Conservation (phyloP, 2,888 invertebrate species). For the Cerastis rubricosa region DNA sequence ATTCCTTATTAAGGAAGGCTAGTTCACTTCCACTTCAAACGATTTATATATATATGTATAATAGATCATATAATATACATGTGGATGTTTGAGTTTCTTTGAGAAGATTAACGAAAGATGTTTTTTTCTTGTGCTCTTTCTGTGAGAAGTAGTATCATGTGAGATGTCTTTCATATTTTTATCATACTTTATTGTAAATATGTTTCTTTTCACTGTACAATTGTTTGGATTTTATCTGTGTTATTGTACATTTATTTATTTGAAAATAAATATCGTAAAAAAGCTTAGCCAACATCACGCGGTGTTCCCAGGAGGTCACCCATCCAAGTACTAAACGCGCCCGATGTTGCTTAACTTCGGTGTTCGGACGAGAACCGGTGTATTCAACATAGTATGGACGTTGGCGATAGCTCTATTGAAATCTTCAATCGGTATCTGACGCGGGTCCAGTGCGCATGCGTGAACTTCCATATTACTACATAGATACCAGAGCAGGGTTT, state of each 20-base stretch:
- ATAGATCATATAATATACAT: no score
- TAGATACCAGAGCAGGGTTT: neutral
- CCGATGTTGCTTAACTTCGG: constrained; percentile 89
- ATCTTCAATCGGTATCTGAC: fast-evolving
- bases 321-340: constrained; percentile 89
- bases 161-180: no score
- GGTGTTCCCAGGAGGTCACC: constrained; percentile 88
- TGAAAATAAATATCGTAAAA: no score
- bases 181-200: no score
- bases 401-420: constrained; percentile 54
- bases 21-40: neutral
- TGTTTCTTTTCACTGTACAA: no score
- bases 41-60: no score
- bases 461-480: neutral
- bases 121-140: no score
- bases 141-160: no score
- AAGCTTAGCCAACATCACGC: constrained; percentile 78
- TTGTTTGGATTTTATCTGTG: no score
- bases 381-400: constrained; percentile 85
- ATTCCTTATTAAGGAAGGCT: neutral
- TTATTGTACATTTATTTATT: no score
- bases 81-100: no score
- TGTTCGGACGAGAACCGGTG: constrained; percentile 89
- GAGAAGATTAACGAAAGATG: no score
- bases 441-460: neutral